Conservation (phyloP, 2,113 vertebrate genomes). For the Cranoglanis bouderius region DNA sequence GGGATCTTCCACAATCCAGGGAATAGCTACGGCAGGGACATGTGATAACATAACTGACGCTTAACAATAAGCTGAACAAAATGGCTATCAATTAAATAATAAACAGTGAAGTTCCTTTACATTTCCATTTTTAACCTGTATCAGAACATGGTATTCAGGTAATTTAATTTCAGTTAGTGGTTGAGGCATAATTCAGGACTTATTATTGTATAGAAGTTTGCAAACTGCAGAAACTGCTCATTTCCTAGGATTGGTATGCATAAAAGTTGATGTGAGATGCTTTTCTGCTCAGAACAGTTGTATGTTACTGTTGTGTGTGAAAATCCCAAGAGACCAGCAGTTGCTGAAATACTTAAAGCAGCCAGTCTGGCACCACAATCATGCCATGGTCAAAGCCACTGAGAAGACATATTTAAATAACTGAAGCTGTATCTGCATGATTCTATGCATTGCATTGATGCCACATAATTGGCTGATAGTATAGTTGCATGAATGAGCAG, state of each 20-base stretch:
- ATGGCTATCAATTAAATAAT: not conserved
- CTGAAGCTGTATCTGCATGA: not conserved
- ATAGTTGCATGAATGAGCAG: not conserved
- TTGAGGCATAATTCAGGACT: not conserved
- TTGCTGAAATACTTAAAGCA: too few relatives aligned
- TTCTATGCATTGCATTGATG: not conserved
- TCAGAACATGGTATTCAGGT: not conserved
- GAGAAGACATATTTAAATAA: not conserved
- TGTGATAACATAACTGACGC: not conserved
- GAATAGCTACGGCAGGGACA: conserved; percentile 27
- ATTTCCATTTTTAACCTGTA: not conserved
- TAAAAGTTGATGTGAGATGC: not conserved
- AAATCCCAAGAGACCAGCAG: too few relatives aligned
- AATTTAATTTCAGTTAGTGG: not conserved
- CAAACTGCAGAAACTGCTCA: not conserved
- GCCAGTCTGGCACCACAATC: too few relatives aligned
- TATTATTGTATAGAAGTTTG: not conserved
- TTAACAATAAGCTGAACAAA: not conserved
- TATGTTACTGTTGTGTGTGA: not conserved
- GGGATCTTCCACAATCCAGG: conserved; percentile 42
- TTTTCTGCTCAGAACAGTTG: not conserved
- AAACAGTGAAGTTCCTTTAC: not conserved
- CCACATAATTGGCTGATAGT: not conserved
- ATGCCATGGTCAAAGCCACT: not conserved
- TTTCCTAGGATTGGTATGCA: not conserved